These are phyloP conservation scores for Dryobota labecula DNA, from an alignment of 2,888 invertebrate species.

Conservation along the genomic window DNA sequence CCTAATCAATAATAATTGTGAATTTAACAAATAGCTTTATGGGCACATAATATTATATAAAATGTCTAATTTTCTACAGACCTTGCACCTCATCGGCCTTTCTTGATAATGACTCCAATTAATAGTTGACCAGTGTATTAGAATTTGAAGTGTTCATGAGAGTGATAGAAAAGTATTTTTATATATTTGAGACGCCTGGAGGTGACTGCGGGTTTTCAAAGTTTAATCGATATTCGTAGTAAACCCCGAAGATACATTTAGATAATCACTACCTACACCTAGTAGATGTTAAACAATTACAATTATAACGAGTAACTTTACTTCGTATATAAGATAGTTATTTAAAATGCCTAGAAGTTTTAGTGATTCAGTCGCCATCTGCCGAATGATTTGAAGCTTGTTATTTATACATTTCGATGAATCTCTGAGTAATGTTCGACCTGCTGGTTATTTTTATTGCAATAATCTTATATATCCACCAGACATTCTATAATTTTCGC, in stretches of 20 bases:
- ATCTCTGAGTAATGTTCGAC: slow-evolving; percentile 59
- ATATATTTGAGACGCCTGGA: slow-evolving; percentile 83
- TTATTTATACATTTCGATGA: slow-evolving; percentile 60
- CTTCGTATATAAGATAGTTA: slow-evolving; percentile 42
- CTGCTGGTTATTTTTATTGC: slow-evolving; percentile 35
- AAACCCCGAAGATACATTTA: slow-evolving; percentile 67
- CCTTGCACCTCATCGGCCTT: slow-evolving; percentile 70
- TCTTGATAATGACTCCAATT: slow-evolving; percentile 73
- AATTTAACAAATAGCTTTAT: slow-evolving; percentile 66
- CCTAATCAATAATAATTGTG: slow-evolving; percentile 57
- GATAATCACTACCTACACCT: slow-evolving; percentile 56
- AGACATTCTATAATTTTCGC: slow-evolving; percentile 10
- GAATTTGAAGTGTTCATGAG: slow-evolving; percentile 88
- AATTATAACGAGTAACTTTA: slow-evolving; percentile 47
- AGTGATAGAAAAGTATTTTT: slow-evolving; percentile 89
- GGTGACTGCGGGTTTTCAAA: slow-evolving; percentile 76
- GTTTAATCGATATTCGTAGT: slow-evolving; percentile 74
- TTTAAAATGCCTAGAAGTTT: slow-evolving; percentile 41
- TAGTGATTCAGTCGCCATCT: slow-evolving; percentile 56
- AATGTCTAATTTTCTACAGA: slow-evolving; percentile 67
- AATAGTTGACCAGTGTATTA: slow-evolving; percentile 85
- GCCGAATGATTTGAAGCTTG: slow-evolving; percentile 40
- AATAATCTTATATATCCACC: slow-evolving; percentile 46
- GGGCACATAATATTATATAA: slow-evolving; percentile 52
- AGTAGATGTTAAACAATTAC: slow-evolving; percentile 61